Percentiles rank a stretch among this genome's conserved stretches.
Conservation (phyloP, 1,140 invertebrate genomes). For the Thaumatotibia leucotreta region DNA sequence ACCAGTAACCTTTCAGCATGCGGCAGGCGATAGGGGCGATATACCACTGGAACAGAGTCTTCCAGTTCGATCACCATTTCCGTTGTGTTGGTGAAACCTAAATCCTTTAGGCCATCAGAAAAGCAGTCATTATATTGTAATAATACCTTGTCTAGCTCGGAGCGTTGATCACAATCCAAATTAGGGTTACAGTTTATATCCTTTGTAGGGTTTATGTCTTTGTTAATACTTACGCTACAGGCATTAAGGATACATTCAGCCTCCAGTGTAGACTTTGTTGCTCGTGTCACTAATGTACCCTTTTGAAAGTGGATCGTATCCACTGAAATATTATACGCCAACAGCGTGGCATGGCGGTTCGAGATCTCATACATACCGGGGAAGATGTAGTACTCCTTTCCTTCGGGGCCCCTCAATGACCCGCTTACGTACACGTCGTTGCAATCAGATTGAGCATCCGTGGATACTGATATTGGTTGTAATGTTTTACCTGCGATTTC, state of each 20-base stretch:
- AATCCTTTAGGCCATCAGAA: not conserved
- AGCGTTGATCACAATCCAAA: not conserved
- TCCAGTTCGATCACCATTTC: not conserved
- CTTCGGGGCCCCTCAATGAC: conserved; percentile 2
- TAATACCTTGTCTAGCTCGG: not conserved
- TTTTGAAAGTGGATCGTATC: not conserved
- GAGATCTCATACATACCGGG: conserved; percentile 1
- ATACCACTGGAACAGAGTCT: not conserved
- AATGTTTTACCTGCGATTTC: conserved; percentile 13
- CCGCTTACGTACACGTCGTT: conserved; percentile 4
- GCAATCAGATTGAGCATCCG: not conserved
- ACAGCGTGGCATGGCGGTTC: not conserved
- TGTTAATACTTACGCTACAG: not conserved
- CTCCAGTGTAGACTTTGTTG: not conserved
- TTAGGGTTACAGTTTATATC: not conserved
- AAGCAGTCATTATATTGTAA: not conserved
- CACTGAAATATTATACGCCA: not conserved
- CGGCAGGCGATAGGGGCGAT: not conserved
- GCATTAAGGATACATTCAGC: no score
- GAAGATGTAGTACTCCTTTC: conserved; percentile 10
- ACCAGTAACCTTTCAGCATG: not conserved
- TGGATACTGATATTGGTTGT: conserved; percentile 14
- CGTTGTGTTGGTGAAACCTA: not conserved
- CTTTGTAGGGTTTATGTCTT: not conserved
- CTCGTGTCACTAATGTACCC: not conserved